Base-by-base conservation (phyloP, 2,888 invertebrate species). In the Netelia inedita region DNA sequence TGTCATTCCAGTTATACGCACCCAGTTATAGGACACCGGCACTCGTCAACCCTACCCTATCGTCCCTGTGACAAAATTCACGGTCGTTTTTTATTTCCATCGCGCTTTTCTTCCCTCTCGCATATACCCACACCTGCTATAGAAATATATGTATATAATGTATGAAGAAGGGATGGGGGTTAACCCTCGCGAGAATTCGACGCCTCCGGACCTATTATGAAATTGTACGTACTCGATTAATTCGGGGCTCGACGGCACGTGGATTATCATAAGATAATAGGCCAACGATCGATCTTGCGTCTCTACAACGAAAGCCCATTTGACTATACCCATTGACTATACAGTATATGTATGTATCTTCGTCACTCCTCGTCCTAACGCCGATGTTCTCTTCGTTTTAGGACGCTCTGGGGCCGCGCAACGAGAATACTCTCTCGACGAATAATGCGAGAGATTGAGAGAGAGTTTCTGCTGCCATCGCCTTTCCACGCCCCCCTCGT, bases 211-310 rank as follows among this genome's bases (percentile, higher is more conserved):
- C 86, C 90, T 89, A 91, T 91, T 91, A 91, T 90, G 92, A 93
- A 93, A 93, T 93, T 93, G 93, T 93, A 92, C 91, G 91, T 92
- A 93, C 91, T 92, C 92, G 92, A 93, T 93, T 93, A 92, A 93
- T 93, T 93, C 88, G 88, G 88, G 66, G 88, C 89, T 89, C 83
- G 88, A 87, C 88, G 89, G 88, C 85, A 35, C 89, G 90, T 89
- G 91, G 91, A 93, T 93, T 93, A 93, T 93, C 92, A 92, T 92
- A 91, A 91, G 91, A 92, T 92, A 92, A 92, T 92, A 88, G 91
- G 87, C 87, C 83, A 66, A 28, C 72, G 82, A 82, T 85, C 85
- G 85, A 85, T 85, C 85, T 79, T 53, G 63, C 41, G 55, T 57
- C 65, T 63, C 74, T 14, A 63, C 23, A 55, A 50, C 72, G 46